Conservation (phyloP, 2,797 vertebrate species). For the Cuniculus paca region DNA sequence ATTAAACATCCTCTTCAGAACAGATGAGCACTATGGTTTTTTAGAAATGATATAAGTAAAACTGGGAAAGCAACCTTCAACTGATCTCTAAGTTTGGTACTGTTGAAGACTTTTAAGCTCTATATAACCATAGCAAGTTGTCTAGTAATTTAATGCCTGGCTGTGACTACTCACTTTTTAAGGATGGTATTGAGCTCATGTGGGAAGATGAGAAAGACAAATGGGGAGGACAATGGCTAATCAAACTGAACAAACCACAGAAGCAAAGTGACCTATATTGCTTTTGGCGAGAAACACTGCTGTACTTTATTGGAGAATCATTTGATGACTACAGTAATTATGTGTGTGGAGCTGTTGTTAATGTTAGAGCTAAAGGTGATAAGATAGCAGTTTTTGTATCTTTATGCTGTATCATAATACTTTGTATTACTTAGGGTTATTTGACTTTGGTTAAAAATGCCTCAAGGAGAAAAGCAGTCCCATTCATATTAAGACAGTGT, state of each 20-base stretch:
- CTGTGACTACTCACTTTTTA: slow-evolving; percentile 99
- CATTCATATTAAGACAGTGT: slow-evolving; percentile 92
- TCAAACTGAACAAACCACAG: slow-evolving; percentile 97
- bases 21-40: too few species aligned
- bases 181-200: slow-evolving; percentile 99
- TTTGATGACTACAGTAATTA: slow-evolving; percentile 97
- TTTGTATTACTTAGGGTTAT: slow-evolving; percentile 92
- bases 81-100: too few species aligned
- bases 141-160: slow-evolving; percentile 99
- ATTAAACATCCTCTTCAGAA: too few species aligned
- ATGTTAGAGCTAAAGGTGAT: slow-evolving; percentile 96
- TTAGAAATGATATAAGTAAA: too few species aligned
- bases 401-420: slow-evolving; percentile 91
- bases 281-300: slow-evolving; percentile 98
- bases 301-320: slow-evolving; percentile 98
- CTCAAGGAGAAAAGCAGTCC: slow-evolving; percentile 92
- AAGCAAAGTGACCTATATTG: slow-evolving; percentile 96
- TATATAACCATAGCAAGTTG: slow-evolving; percentile 99
- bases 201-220: slow-evolving; percentile 98
- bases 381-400: slow-evolving; percentile 91
- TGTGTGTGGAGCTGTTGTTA: slow-evolving; percentile 98
- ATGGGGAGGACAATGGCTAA: slow-evolving; percentile 96
- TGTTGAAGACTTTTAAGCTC: slow-evolving; percentile 38
- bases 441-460: slow-evolving; percentile 92
- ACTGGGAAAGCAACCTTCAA: too few species aligned